Percentiles rank a stretch among this genome's conserved stretches.
phyloP scores from a whole-genome alignment of 2,113 vertebrate species.

The Bombycilla garrulus region DNA sequence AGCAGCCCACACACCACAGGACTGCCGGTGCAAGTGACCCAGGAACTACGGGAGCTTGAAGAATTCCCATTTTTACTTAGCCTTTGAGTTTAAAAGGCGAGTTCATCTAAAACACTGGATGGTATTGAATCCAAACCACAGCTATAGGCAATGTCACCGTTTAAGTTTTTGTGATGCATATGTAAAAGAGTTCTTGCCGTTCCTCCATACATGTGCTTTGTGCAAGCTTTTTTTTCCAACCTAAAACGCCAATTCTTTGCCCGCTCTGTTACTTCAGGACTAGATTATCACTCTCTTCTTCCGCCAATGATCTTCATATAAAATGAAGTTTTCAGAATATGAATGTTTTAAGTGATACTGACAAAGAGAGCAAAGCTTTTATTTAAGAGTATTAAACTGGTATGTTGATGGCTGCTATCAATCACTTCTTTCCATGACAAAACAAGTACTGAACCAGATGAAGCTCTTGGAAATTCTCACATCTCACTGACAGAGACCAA shows the following conservation, averaged over 20 bases:
- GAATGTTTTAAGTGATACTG: background rate
- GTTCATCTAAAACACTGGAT: background rate
- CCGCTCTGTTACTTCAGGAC: background rate
- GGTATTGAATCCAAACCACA: background rate
- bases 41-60: fast-evolving
- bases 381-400: background rate
- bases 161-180: background rate
- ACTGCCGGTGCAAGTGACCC: background rate
- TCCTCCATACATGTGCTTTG: background rate
- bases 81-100: background rate
- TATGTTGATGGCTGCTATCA: constrained; percentile 21
- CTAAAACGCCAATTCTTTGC: background rate
- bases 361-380: background rate
- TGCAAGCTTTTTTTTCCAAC: background rate
- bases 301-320: background rate
- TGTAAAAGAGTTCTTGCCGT: background rate
- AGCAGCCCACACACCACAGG: background rate
- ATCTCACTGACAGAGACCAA: background rate
- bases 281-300: background rate
- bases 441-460: constrained; percentile 16
- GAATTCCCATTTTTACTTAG: background rate
- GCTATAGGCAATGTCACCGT: background rate
- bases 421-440: background rate
- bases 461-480: background rate
- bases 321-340: background rate